Conservation (phyloP, 1,140 invertebrate genomes). For the Zaprionus capensis region DNA sequence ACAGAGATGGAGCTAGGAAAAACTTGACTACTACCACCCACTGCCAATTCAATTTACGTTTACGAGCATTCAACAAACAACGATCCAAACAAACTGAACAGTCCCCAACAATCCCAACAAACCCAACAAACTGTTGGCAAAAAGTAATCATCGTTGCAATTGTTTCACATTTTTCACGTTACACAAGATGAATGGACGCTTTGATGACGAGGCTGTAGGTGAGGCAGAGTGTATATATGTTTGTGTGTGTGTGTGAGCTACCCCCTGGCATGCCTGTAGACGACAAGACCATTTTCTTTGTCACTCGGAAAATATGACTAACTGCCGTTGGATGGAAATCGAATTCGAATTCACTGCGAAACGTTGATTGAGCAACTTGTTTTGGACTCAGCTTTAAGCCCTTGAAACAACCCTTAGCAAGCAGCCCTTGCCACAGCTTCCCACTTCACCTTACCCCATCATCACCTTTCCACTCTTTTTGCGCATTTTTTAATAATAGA, state of each 20-base stretch:
- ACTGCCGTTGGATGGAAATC: conserved; percentile 60
- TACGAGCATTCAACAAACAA: conserved; percentile 58
- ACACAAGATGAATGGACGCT: conserved; percentile 71
- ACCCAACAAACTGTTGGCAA: conserved; percentile 59
- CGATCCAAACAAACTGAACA: conserved; percentile 18
- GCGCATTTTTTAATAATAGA: conserved; percentile 51
- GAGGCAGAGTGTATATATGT: conserved; percentile 14
- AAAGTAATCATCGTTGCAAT: conserved; percentile 83
- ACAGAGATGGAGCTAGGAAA: not conserved
- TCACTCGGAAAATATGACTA: conserved; percentile 52
- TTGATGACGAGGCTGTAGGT: conserved; percentile 62
- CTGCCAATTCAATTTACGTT: conserved; percentile 78
- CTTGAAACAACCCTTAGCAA: conserved; percentile 37
- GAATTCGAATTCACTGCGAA: conserved; percentile 47
- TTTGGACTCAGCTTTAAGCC: conserved; percentile 55
- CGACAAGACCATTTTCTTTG: conserved; percentile 57
- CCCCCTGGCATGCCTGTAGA: conserved; percentile 66
- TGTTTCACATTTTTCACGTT: conserved; percentile 79
- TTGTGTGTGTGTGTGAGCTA: conserved; percentile 22
- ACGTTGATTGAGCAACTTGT: conserved; percentile 50
- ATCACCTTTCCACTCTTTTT: conserved; percentile 6
- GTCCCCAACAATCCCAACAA: conserved; percentile 18
- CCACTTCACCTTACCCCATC: not conserved
- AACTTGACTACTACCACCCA: conserved; percentile 49
- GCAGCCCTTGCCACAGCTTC: not conserved